A percentile compares a stretch with the other conserved stretches of the same genome.
phyloP scores from a whole-genome alignment of 1,140 invertebrate genomes.

The Apis cerana region DNA sequence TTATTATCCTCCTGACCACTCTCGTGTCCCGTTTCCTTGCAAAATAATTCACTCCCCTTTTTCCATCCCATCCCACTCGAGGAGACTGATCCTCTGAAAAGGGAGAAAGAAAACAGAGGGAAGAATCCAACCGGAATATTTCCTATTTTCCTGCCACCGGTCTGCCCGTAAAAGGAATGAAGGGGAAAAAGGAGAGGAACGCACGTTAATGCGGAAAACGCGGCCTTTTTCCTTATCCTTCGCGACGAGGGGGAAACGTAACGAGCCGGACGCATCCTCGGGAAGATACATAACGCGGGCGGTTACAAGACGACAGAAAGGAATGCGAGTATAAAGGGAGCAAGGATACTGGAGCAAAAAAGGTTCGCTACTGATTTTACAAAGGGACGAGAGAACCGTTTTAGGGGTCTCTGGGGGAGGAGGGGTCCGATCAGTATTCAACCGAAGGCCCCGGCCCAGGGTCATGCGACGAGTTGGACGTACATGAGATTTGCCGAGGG shows the following conservation, averaged over 20 bases:
- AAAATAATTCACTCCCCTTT: not conserved
- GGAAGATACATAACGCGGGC: constrained; percentile 45
- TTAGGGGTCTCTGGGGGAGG: constrained; percentile 32
- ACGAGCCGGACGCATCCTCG: constrained; percentile 37
- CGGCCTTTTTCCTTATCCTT: constrained; percentile 38
- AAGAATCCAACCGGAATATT: not conserved
- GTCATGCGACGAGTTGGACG: constrained; percentile 67
- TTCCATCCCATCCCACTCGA: not conserved
- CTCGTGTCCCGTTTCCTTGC: no score
- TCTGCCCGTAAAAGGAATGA: not conserved
- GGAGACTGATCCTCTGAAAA: not conserved
- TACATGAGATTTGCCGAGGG: constrained; percentile 65
- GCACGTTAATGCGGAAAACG: constrained; percentile 51
- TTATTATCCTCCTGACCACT: no score
- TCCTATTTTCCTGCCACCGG: not conserved
- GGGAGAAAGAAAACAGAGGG: not conserved
- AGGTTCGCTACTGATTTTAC: constrained; percentile 68
- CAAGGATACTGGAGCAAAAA: constrained; percentile 40
- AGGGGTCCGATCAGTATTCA: constrained; percentile 65
- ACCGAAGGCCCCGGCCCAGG: constrained; percentile 40
- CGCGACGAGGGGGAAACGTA: constrained; percentile 28
- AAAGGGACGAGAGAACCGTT: constrained; percentile 65
- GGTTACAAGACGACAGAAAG: constrained; percentile 43
- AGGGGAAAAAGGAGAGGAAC: not conserved
- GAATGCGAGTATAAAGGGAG: constrained; percentile 51